Evolutionary conservation across 2,888 invertebrate genomes (phyloP), one percentile per base, ranked within the genome.

Genomic region (Anthophora plumipes): DNA sequence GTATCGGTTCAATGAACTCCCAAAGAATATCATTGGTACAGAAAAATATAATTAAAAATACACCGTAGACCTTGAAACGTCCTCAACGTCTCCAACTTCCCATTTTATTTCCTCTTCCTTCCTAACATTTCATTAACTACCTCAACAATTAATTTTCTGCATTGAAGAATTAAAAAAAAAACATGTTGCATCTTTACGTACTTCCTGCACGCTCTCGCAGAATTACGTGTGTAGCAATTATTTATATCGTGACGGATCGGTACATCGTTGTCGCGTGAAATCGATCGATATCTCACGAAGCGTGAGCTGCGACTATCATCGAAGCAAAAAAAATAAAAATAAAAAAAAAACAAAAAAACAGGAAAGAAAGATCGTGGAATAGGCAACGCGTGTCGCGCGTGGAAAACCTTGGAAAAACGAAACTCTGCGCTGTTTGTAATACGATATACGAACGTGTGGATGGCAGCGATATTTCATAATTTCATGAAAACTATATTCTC

Each of bases 401-500:
- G 20, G 14, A 74, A 82, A 78, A 8, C 74, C 74, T 82, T 77
- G 75, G 67, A 37, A 59, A 75, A 75, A 78, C 57, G 71, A 80
- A 71, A 72, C 69, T 68, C 6, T 5, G 31, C n/a, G 46, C 50
- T 12, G 20, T 41, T 17, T 17, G 72, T 63, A 77, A 82, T 25
- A 9, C 52, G 55, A 82, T 31, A 59, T 64, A 25, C 37, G 31
- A 31, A 31, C 31, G 31, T 4, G 31, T 3, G 31, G 2, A 4
- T 1, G 31, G 31, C 31, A 31, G 12, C 12, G 43, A 37, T 57
- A 59, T 87, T 77, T 66, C 71, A 67, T 75, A 83, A 84, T 73
- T 68, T 57, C 67, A 72, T 73, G 86, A 82, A 82, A 83, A 85
- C 60, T 63, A 85, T 76, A 80, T 80, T 20, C 69, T 63, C 43